Percentiles rank a stretch among this genome's conserved stretches.
phyloP scores from a whole-genome alignment of 2,113 vertebrate genomes.

The Oryzias celebensis region DNA sequence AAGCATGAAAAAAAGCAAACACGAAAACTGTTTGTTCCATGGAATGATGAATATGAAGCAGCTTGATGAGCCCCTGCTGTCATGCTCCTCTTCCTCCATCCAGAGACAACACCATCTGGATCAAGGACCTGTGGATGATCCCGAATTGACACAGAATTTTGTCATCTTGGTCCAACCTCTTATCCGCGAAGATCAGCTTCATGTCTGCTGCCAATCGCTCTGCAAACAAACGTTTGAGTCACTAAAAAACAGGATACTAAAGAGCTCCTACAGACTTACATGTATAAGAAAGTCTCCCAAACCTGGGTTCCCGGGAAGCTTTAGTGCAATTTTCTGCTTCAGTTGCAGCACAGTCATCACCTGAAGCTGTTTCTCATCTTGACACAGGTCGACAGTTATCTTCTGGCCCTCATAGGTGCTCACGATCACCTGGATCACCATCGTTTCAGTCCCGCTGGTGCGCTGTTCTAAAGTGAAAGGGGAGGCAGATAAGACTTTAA shows the following conservation, averaged over 20 bases:
- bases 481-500: no score
- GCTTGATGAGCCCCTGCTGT: background rate
- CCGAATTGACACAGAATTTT: background rate
- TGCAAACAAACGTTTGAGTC: background rate
- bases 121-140: slow-evolving; percentile 10
- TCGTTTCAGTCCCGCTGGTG: background rate
- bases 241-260: background rate
- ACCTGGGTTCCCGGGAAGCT: background rate
- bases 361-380: slow-evolving; percentile 53
- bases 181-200: slow-evolving; percentile 3
- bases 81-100: background rate
- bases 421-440: slow-evolving; percentile 13
- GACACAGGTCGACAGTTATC: slow-evolving; percentile 50
- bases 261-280: background rate
- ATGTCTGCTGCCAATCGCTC: background rate
- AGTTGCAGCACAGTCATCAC: slow-evolving; percentile 49
- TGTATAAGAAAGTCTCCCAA: no score
- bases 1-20: no score
- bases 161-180: background rate
- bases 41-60: no score
- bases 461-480: no score
- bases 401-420: slow-evolving; percentile 47
- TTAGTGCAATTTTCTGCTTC: slow-evolving; percentile 22
- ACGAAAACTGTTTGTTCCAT: no score
- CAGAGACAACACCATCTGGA: background rate